Conservation (phyloP, 2,113 vertebrate species). For the Myotis brandtii region DNA sequence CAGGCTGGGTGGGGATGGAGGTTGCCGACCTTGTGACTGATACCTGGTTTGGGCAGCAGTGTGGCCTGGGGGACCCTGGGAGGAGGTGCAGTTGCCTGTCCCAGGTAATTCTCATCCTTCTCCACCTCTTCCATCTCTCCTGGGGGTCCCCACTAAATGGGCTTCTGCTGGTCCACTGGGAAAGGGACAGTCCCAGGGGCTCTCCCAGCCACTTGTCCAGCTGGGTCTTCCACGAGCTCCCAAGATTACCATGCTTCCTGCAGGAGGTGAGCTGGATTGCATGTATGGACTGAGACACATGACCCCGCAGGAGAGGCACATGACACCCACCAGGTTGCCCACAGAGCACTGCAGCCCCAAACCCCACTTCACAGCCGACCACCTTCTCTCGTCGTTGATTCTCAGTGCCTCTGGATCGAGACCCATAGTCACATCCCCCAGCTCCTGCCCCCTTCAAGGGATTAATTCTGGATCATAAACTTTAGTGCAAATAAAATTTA, state of each 20-base stretch:
- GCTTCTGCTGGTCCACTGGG: not conserved
- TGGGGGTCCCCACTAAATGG: not conserved
- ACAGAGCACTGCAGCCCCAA: too few relatives aligned
- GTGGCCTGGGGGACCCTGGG: not conserved
- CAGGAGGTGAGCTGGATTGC: not conserved
- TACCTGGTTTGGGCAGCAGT: not conserved
- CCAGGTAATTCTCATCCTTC: too few relatives aligned
- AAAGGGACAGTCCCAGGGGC: not conserved
- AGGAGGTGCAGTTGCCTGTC: not conserved
- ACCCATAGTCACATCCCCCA: not conserved
- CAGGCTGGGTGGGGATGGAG: not conserved
- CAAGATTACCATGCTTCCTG: not conserved
- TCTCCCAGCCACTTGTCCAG: not conserved
- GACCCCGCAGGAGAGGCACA: rapidly evolving
- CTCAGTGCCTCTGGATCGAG: not conserved
- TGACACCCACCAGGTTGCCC: too few relatives aligned
- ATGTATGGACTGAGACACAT: too few relatives aligned
- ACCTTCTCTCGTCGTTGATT: not conserved
- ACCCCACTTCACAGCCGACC: not conserved
- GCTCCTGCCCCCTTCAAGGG: not conserved
- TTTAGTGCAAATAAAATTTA: not conserved
- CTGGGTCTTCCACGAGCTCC: not conserved
- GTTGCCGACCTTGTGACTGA: not conserved
- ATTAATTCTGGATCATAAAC: not conserved
- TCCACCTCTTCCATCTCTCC: not conserved